Percentiles rank a stretch among this genome's conserved stretches.
Evolutionary conservation across 2,797 vertebrate species (phyloP).

Genomic region (Xyrichtys novacula): DNA sequence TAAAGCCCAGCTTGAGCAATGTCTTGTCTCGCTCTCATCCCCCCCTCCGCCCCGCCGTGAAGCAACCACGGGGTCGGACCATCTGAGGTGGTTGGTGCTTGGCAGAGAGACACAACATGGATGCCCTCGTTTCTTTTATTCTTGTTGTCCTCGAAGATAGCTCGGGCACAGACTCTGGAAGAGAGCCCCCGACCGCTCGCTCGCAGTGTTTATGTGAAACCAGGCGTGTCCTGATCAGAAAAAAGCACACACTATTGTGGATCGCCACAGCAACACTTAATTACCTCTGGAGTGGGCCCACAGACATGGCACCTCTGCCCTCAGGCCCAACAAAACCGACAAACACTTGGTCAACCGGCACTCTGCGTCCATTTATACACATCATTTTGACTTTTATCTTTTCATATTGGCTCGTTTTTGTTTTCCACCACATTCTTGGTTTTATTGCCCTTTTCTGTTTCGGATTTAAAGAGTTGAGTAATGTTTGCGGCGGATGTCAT

Average conservation of each 20-base stretch:
- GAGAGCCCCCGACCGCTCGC: constrained; percentile 57
- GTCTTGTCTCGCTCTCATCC: neutral
- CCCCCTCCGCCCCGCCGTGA: neutral
- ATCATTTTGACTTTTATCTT: constrained; percentile 19
- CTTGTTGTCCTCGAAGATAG: constrained; percentile 52
- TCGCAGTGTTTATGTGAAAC: constrained; percentile 73
- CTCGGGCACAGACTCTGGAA: constrained; percentile 36
- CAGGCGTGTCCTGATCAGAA: constrained; percentile 76
- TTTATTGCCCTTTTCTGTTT: constrained; percentile 46
- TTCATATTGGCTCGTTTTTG: constrained; percentile 36
- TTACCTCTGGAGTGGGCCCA: constrained; percentile 73
- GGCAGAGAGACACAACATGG: constrained; percentile 57
- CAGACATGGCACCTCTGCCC: constrained; percentile 76
- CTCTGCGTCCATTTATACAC: constrained; percentile 46
- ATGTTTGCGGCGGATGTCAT: constrained; percentile 50
- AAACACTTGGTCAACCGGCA: constrained; percentile 56
- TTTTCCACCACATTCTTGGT: constrained; percentile 46
- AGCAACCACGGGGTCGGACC: constrained; percentile 27
- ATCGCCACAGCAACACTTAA: constrained; percentile 82
- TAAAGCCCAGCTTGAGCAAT: constrained; percentile 46
- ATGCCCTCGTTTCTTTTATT: constrained; percentile 58
- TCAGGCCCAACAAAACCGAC: constrained; percentile 47
- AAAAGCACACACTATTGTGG: constrained; percentile 72
- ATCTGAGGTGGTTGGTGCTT: constrained; percentile 58
- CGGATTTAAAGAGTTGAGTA: constrained; percentile 48